phyloP scores from a whole-genome alignment of 2,113 vertebrate genomes.

The Melanerpes formicivorus region DNA sequence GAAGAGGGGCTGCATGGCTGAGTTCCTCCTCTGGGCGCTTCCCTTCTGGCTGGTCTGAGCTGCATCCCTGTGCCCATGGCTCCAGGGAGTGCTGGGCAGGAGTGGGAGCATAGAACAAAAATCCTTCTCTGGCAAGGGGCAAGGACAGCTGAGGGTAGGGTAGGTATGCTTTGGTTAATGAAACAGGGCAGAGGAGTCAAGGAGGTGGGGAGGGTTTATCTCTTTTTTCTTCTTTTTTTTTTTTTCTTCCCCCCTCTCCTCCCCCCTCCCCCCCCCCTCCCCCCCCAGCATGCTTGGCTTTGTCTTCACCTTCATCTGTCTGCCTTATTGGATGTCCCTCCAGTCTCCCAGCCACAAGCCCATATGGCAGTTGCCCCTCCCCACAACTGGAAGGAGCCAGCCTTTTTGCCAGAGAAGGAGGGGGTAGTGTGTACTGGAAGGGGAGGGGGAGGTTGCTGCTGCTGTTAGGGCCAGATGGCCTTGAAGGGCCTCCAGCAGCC shows the following conservation, averaged over 20 bases:
- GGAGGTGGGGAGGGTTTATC: neutral
- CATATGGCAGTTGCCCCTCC: neutral
- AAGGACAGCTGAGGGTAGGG: neutral
- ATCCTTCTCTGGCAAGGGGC: neutral
- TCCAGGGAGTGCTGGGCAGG: neutral
- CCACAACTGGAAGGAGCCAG: neutral
- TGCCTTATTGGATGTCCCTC: neutral
- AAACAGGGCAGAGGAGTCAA: neutral
- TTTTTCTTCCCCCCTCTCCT: too few relatives aligned
- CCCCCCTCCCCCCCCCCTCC: too few relatives aligned
- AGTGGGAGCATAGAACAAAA: neutral
- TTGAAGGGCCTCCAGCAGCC: neutral
- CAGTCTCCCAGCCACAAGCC: neutral
- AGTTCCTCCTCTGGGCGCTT: neutral
- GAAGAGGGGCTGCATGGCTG: neutral
- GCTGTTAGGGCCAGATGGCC: constrained; percentile 36
- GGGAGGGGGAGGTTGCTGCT: neutral
- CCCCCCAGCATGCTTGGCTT: neutral
- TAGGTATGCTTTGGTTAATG: neutral
- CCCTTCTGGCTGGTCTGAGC: constrained; percentile 19
- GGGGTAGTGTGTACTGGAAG: neutral
- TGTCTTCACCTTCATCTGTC: neutral
- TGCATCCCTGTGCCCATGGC: neutral
- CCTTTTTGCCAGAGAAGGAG: neutral
- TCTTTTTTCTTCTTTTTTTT: neutral